A percentile compares a stretch with the other conserved stretches of the same genome.
These are phyloP conservation scores for Drosophila demipolita DNA, from an alignment of 2,888 invertebrate genomes.

Conservation along the genomic window DNA sequence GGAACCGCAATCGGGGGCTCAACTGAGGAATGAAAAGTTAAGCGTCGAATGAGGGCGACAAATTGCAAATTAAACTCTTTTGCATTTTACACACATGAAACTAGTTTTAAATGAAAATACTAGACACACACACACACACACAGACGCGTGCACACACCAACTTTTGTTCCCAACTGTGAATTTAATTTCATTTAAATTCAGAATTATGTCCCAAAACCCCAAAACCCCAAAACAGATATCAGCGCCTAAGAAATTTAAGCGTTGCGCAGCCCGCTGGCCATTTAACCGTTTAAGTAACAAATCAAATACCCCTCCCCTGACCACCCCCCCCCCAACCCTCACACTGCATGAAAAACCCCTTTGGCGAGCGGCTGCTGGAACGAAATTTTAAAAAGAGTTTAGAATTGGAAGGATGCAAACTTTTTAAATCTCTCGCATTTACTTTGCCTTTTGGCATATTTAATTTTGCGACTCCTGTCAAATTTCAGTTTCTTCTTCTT, in stretches of 20 bases:
- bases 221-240: neutral
- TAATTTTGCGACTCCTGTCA: constrained; percentile 69
- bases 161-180: constrained; percentile 60
- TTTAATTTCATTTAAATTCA: constrained; percentile 67
- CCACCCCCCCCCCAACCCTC: constrained; percentile 1
- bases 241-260: constrained; percentile 37
- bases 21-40: constrained; percentile 67
- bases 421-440: constrained; percentile 57
- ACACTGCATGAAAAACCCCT: neutral
- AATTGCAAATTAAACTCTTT: constrained; percentile 81
- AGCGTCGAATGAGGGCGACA: constrained; percentile 79
- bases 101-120: constrained; percentile 77
- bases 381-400: constrained; percentile 55
- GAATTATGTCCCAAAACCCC: neutral
- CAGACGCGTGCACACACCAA: constrained; percentile 43
- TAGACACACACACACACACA: constrained; percentile 17
- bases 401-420: constrained; percentile 48
- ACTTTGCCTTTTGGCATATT: constrained; percentile 71
- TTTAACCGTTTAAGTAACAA: constrained; percentile 61
- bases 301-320: constrained; percentile 17
- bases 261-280: constrained; percentile 34
- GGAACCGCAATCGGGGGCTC: constrained; percentile 57
- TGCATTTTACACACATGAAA: constrained; percentile 72
- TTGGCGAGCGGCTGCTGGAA: constrained; percentile 2
- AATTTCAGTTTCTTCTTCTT: constrained; percentile 35